phyloP scores from a whole-genome alignment of 2,888 invertebrate genomes.

The Taphrorychus bicolor region DNA sequence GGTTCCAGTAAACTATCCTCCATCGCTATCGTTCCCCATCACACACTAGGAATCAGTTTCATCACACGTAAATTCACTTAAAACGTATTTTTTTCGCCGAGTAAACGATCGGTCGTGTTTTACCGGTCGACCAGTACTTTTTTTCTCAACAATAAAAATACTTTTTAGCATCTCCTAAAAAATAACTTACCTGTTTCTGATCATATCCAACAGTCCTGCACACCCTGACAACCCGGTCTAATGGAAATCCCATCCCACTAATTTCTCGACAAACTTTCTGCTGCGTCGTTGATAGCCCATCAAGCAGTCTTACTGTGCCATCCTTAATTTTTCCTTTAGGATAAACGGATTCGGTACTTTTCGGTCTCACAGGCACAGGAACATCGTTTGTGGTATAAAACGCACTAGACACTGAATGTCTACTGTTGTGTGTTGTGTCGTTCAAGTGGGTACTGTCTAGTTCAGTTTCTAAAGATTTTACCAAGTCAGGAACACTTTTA shows the following conservation, averaged over 20 bases:
- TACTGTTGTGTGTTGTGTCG: conserved; percentile 34
- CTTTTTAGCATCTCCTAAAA: too few relatives aligned
- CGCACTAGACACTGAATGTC: conserved; percentile 18
- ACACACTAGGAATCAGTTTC: too few relatives aligned
- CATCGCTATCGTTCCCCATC: too few relatives aligned
- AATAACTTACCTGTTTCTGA: conserved; percentile 79
- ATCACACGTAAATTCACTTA: too few relatives aligned
- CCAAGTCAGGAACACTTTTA: conserved; percentile 72
- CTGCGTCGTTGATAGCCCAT: conserved; percentile 63
- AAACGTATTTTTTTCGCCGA: too few relatives aligned
- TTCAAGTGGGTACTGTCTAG: conserved; percentile 57
- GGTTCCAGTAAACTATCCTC: too few relatives aligned
- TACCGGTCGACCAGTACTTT: too few relatives aligned
- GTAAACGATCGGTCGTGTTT: too few relatives aligned
- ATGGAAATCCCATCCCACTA: conserved; percentile 87
- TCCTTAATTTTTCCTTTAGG: conserved; percentile 45
- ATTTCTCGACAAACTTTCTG: conserved; percentile 77
- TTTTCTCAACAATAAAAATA: too few relatives aligned
- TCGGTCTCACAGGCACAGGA: conserved; percentile 40
- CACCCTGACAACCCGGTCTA: conserved; percentile 81
- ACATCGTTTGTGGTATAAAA: conserved; percentile 31
- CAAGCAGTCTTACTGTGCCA: conserved; percentile 42
- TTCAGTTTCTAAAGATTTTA: conserved; percentile 76
- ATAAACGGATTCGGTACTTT: conserved; percentile 47
- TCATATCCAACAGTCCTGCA: conserved; percentile 78